Conservation (phyloP, 2,113 vertebrate species). For the Eudyptes chrysolophus region DNA sequence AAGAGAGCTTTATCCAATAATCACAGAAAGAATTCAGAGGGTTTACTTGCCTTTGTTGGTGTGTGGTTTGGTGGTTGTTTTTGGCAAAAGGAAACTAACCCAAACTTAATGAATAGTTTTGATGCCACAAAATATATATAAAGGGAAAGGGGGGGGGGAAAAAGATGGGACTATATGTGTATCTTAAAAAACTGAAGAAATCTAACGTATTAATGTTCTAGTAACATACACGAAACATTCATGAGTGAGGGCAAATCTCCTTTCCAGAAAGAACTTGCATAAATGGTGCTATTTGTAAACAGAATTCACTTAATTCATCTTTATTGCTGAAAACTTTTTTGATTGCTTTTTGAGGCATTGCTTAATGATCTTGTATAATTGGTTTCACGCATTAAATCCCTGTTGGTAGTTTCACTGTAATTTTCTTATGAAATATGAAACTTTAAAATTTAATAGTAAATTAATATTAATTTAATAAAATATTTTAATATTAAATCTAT, state of each 20-base stretch:
- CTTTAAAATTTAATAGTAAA: conserved; percentile 72
- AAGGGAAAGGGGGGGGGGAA: not conserved
- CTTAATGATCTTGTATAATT: conserved; percentile 54
- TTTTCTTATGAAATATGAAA: conserved; percentile 71
- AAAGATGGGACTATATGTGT: not conserved
- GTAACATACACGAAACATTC: not conserved
- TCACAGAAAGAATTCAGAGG: not conserved
- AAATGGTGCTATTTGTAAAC: not conserved
- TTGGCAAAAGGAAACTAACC: not conserved
- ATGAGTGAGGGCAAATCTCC: not conserved
- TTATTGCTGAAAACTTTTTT: not conserved
- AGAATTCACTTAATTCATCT: not conserved
- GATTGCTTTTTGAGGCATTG: conserved; percentile 8
- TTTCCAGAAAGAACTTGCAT: not conserved
- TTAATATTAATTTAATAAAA: conserved; percentile 78
- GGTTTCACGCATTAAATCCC: conserved; percentile 42
- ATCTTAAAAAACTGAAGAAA: not conserved
- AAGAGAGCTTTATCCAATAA: not conserved
- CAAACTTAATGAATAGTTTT: not conserved
- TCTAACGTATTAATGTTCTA: not conserved
- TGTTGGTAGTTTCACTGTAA: conserved; percentile 55
- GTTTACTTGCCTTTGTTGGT: not conserved
- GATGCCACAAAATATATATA: not conserved
- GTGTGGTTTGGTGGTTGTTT: not conserved
- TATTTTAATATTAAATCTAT: conserved; percentile 70